Conservation (phyloP, 2,797 vertebrate genomes). For the Discoglossus pictus region DNA sequence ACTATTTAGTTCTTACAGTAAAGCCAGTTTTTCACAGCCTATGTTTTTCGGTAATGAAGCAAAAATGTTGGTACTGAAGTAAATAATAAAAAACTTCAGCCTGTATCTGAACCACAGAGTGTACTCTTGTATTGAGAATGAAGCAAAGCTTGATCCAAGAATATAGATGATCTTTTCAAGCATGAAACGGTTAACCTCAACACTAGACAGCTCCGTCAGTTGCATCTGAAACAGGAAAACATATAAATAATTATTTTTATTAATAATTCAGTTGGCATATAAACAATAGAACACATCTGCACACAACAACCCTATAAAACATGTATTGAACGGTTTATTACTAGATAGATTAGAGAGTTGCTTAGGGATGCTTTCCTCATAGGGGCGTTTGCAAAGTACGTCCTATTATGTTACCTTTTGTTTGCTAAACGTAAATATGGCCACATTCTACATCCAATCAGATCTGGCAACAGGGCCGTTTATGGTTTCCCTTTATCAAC, state of each 20-base stretch:
- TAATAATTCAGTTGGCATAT: not conserved
- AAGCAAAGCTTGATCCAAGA: slow-evolving; percentile 13
- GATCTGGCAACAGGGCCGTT: too few species aligned
- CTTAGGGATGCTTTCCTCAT: too few species aligned
- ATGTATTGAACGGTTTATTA: too few species aligned
- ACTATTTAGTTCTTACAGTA: slow-evolving; percentile 46
- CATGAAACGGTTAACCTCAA: slow-evolving; percentile 16
- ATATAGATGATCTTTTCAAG: slow-evolving; percentile 49
- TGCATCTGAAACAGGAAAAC: slow-evolving; percentile 14
- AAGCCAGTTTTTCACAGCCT: slow-evolving; percentile 48
- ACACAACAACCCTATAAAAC: not conserved
- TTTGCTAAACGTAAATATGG: too few species aligned
- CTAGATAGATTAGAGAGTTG: too few species aligned
- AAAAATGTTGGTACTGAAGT: slow-evolving; percentile 34
- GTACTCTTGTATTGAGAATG: slow-evolving; percentile 40
- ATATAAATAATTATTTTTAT: not conserved
- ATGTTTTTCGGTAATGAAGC: slow-evolving; percentile 48
- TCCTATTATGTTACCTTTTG: too few species aligned
- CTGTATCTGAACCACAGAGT: slow-evolving; percentile 31
- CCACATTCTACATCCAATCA: too few species aligned
- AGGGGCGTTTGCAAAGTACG: too few species aligned
- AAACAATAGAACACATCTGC: not conserved
- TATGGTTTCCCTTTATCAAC: too few species aligned
- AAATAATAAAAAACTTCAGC: slow-evolving; percentile 45
- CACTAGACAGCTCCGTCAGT: slow-evolving; percentile 19